Evolutionary conservation across 2,797 vertebrate species (phyloP).

Genomic region (Toxotes lorentzi): DNA sequence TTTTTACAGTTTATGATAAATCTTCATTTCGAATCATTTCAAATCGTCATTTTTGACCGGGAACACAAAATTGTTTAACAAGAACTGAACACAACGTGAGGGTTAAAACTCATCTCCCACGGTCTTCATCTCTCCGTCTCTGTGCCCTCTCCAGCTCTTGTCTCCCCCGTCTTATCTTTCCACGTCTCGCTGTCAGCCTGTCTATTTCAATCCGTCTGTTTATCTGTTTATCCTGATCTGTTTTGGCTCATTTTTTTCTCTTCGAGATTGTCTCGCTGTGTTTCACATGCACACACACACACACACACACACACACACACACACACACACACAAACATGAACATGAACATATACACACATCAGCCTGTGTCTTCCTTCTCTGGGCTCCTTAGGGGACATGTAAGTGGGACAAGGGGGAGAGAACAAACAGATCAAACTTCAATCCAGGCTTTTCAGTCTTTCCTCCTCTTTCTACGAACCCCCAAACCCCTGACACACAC

Average conservation of each 20-base stretch:
- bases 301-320: slow-evolving; percentile 25
- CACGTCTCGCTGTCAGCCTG: slow-evolving; percentile 69
- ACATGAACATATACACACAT: slow-evolving; percentile 18
- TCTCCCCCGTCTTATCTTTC: slow-evolving; percentile 58
- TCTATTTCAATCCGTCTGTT: slow-evolving; percentile 74
- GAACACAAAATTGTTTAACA: too few species aligned
- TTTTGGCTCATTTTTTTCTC: slow-evolving; percentile 56
- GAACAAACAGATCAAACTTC: slow-evolving; percentile 82
- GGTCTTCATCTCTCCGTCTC: slow-evolving; percentile 55
- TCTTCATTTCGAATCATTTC: fast-evolving
- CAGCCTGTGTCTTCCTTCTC: slow-evolving; percentile 57
- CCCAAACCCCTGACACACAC: slow-evolving; percentile 35
- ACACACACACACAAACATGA: slow-evolving; percentile 18
- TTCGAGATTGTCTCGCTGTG: slow-evolving; percentile 46
- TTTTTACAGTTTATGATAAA: too few species aligned
- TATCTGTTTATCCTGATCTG: slow-evolving; percentile 76
- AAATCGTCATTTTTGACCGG: too few species aligned
- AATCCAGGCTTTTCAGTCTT: slow-evolving; percentile 73
- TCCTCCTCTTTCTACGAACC: slow-evolving; percentile 43
- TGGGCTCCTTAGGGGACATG: slow-evolving; percentile 73
- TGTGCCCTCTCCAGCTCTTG: slow-evolving; percentile 54
- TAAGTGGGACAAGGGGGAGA: slow-evolving; percentile 81
- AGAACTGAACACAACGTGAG: too few species aligned
- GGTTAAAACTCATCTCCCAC: slow-evolving; percentile 48
- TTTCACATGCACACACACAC: slow-evolving; percentile 25